These are phyloP conservation scores for Sphaerophoria rueppellii DNA, from an alignment of 2,888 invertebrate genomes.

Conservation along the genomic window DNA sequence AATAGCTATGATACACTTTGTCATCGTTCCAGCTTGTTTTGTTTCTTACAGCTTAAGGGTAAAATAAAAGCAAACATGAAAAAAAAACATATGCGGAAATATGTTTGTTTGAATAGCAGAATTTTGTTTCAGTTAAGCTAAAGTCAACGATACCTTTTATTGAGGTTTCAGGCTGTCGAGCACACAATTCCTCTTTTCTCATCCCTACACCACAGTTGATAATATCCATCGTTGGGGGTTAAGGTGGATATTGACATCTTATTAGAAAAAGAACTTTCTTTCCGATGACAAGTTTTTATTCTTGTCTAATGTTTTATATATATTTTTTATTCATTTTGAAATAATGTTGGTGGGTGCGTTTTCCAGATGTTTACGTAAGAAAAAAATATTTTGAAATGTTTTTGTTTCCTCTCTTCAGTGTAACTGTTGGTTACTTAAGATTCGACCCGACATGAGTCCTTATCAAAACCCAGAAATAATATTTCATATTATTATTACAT, in stretches of 20 bases:
- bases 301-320: not conserved
- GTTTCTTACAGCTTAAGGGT: constrained; percentile 52
- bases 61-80: constrained; percentile 43
- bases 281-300: constrained; percentile 6
- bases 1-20: constrained; percentile 55
- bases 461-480: constrained; percentile 16
- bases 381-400: not conserved
- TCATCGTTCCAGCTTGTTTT: constrained; percentile 27
- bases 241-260: constrained; percentile 19
- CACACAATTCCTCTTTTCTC: not conserved
- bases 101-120: constrained; percentile 52
- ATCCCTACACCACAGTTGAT: not conserved
- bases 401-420: not conserved
- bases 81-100: constrained; percentile 32
- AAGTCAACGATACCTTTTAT: constrained; percentile 56
- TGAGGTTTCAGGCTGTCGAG: constrained; percentile 39
- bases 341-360: not conserved
- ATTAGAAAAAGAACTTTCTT: constrained; percentile 19
- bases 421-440: constrained; percentile 14
- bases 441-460: not conserved
- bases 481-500: constrained; percentile 30
- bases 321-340: not conserved
- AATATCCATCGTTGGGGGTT: not conserved
- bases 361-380: constrained; percentile 30
- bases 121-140: constrained; percentile 53